Evolutionary conservation across 2,113 vertebrate species (phyloP).

Genomic region (Dinomys branickii): DNA sequence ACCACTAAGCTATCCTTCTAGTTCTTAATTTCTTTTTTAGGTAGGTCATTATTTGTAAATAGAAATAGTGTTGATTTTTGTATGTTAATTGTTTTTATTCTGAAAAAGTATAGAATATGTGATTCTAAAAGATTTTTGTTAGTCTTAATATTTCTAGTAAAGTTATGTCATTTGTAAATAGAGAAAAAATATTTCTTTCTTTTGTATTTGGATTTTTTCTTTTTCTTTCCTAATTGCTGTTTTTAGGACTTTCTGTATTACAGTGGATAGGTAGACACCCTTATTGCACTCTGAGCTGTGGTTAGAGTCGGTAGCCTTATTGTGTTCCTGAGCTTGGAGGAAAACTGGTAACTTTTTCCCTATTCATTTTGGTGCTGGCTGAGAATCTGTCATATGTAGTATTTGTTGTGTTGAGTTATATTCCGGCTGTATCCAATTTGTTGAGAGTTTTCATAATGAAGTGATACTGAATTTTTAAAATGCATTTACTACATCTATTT

Average conservation of each 20-base stretch:
- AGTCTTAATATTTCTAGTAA: not conserved
- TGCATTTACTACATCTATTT: not conserved
- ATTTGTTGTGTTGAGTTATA: not conserved
- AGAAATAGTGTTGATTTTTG: not conserved
- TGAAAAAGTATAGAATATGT: not conserved
- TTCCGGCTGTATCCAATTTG: not conserved
- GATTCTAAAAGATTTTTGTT: not conserved
- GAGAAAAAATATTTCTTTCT: not conserved
- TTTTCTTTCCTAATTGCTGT: not conserved
- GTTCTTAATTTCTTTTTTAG: not conserved
- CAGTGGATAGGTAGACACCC: too few relatives aligned
- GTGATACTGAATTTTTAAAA: not conserved
- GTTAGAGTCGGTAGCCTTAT: not conserved
- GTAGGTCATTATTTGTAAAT: not conserved
- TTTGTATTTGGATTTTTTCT: not conserved
- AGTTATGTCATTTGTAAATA: not conserved
- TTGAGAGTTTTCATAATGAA: not conserved
- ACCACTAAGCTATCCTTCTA: not conserved
- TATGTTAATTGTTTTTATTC: not conserved
- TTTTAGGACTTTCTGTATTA: not conserved
- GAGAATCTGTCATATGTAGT: too few relatives aligned
- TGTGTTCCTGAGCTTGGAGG: not conserved
- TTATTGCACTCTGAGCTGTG: too few relatives aligned
- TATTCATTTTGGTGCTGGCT: not conserved
- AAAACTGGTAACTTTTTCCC: not conserved